A percentile compares a stretch with the other conserved stretches of the same genome.
Evolutionary conservation across 2,888 invertebrate species (phyloP).

Genomic region (Rotaria magnacalcarata): DNA sequence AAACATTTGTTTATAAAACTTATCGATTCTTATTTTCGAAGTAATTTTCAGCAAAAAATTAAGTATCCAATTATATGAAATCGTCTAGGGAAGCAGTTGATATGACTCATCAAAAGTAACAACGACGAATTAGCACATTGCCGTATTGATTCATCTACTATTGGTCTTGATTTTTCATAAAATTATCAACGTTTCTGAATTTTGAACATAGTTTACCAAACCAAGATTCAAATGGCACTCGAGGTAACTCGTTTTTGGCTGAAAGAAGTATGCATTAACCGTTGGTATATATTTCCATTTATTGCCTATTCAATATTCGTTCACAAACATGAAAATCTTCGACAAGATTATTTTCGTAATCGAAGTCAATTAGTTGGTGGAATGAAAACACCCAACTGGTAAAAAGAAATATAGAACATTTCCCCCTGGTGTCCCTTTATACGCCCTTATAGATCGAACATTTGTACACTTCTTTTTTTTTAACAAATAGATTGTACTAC

Average conservation of each 20-base stretch:
- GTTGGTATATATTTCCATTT: constrained; percentile 22
- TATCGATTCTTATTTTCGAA: not conserved
- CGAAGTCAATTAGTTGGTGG: constrained; percentile 36
- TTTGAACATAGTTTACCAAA: not conserved
- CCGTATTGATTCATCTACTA: not conserved
- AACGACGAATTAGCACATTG: not conserved
- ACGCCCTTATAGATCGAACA: not conserved
- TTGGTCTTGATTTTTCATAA: constrained; percentile 1
- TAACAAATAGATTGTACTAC: not conserved
- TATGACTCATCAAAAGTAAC: not conserved
- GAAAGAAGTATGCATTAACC: not conserved
- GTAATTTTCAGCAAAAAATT: not conserved
- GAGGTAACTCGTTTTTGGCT: constrained; percentile 10
- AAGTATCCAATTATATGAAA: not conserved
- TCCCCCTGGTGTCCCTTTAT: not conserved
- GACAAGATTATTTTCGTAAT: constrained; percentile 38
- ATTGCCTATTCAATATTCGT: not conserved
- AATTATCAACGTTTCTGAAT: not conserved
- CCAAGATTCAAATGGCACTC: not conserved
- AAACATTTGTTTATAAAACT: too few relatives aligned
- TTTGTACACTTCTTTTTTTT: not conserved
- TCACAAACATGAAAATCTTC: constrained; percentile 16
- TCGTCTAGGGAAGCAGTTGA: not conserved
- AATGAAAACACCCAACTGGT: constrained; percentile 11
- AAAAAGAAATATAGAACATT: not conserved